Base-by-base conservation (phyloP, 2,797 vertebrate species). In the Acanthurus leucopareius region DNA sequence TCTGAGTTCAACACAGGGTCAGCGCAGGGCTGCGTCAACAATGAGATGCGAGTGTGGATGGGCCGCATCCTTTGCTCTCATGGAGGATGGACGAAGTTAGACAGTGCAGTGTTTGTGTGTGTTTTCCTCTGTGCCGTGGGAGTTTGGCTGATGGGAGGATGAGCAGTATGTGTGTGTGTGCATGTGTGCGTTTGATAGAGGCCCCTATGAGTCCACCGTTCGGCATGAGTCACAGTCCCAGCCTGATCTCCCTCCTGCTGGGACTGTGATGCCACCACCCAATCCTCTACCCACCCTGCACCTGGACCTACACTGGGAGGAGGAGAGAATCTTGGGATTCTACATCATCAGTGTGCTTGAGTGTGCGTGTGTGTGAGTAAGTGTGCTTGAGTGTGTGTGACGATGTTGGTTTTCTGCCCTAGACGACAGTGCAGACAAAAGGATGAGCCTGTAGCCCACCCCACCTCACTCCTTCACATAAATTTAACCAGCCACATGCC, bases 401-500 rank as follows among this genome's bases (percentile, higher is more conserved):
- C 83, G 74, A 77, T 90, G 89, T 92, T 92, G 88, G 89, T 91
- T 92, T 87, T 90, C 87, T 88, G 84, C 89, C 88, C 86, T 77
- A 62, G 88, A 93, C 90, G 44, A 93, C 91, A 85, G 82, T 22
- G 47, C 78, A 79, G 87, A 95, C 93, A 94, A 93, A 92, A 84
- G 90, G 92, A 94, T 88, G 91, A 92, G 93, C 91, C 91, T 88
- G 92, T 94, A 89, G 84, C 84, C 79, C 73, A 75, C 58, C 85
- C 35, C 35, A 75, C 69, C 82, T 2, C n/a, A 83, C 79, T 85
- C 83, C 86, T 79, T 72, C 89, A 89, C 84, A 93, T 96, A 95
- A 96, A 94, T 95, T 93, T 94, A 91, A 95, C 90, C 92, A 91
- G 93, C 90, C 83, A 52, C 91, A 96, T 96, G 92, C 94, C 91